Percentiles rank a stretch among this genome's conserved stretches.
phyloP scores from a whole-genome alignment of 2,113 vertebrate species.

The Oreochromis spilurus region DNA sequence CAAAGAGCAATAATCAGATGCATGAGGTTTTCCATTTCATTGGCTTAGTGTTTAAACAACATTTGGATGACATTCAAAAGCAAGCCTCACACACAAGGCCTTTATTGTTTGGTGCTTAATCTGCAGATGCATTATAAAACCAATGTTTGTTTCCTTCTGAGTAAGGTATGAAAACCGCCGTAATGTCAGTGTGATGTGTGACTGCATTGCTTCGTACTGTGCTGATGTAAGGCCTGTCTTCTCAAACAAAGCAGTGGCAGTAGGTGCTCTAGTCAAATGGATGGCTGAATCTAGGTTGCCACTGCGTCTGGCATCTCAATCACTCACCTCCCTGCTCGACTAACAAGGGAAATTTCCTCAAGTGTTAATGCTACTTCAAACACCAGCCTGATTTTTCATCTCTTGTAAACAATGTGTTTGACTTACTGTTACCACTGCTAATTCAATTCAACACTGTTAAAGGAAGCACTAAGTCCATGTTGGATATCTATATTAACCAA shows the following conservation, averaged over 20 bases:
- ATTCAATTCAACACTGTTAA: background rate
- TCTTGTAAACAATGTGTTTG: background rate
- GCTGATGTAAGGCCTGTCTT: background rate
- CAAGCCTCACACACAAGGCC: background rate
- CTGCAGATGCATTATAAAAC: background rate
- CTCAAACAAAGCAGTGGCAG: background rate
- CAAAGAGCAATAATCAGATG: background rate
- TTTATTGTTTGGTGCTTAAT: background rate
- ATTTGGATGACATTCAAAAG: background rate
- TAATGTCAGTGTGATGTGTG: background rate
- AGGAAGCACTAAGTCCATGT: background rate
- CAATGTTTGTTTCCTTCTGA: background rate
- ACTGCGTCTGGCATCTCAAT: background rate
- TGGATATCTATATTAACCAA: background rate
- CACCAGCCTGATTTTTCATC: background rate
- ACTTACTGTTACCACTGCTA: background rate
- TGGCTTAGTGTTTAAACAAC: background rate
- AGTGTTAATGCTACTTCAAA: background rate
- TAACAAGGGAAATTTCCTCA: background rate
- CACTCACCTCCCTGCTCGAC: background rate
- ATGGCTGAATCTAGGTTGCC: background rate
- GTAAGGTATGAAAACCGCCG: background rate
- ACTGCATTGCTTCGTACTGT: fast-evolving
- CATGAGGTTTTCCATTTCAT: background rate
- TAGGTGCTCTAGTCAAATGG: background rate